Evolutionary conservation across 2,797 vertebrate genomes (phyloP).

Genomic region (Pogonophryne albipinna): DNA sequence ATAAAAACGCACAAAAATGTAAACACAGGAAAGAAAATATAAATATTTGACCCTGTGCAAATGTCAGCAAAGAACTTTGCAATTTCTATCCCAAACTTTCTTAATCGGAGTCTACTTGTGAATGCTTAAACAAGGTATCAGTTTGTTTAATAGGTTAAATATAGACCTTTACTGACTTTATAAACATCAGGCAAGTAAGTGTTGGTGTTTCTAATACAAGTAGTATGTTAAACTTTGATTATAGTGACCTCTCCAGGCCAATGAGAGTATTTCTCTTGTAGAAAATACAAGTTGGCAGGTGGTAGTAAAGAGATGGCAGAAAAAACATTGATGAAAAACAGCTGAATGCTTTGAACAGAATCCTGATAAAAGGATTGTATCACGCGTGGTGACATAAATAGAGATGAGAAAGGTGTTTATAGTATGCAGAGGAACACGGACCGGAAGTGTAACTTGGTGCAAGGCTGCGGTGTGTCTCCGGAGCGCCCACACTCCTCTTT

Average conservation of each 20-base stretch:
- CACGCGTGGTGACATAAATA: not conserved
- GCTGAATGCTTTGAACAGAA: not conserved
- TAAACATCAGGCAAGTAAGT: not conserved
- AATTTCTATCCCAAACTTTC: too few species aligned
- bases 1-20: not conserved
- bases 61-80: not conserved
- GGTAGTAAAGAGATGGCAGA: not conserved
- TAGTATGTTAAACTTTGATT: not conserved
- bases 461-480: slow-evolving; percentile 89
- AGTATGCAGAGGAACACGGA: slow-evolving; percentile 55
- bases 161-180: not conserved
- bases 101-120: too few species aligned
- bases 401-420: not conserved
- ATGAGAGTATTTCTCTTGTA: not conserved
- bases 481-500: slow-evolving; percentile 94
- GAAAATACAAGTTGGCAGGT: too few species aligned
- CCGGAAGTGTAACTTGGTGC: slow-evolving; percentile 95
- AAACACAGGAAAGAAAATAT: not conserved
- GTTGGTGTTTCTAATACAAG: not conserved
- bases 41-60: not conserved
- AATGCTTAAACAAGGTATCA: too few species aligned
- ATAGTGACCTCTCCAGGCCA: slow-evolving; percentile 29
- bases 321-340: not conserved
- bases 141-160: too few species aligned
- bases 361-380: not conserved